Evolutionary conservation across 2,797 vertebrate genomes (phyloP), one percentile per base, ranked within the genome.

Genomic region (Streptopelia turtur): DNA sequence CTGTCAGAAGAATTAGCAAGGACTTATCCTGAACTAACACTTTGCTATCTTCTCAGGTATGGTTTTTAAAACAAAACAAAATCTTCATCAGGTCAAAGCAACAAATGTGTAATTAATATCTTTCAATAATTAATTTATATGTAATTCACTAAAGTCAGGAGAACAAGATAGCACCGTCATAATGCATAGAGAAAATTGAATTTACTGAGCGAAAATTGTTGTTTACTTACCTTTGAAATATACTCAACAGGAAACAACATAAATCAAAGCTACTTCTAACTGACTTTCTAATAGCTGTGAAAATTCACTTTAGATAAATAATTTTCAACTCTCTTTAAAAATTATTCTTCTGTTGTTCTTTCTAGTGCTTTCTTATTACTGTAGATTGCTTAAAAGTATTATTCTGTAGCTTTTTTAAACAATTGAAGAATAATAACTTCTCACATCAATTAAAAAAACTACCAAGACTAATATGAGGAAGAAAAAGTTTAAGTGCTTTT

Each of bases 31-130:
- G 99, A 99, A 95, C 98, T 99, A 94, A 99, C 99, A 1, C 98
- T 99, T 99, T 35, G 99, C 99, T 90, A 98, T 99, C 91, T 99
- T 99, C 98, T 99, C 99, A 99, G 99, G 99, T 99, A 98, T 21
- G 50, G 17, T 71, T 71, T 88, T 86, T 61, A 66, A 87, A 89
- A 78, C 11, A 47, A 71, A 89, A 10, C 3, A 30, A 30, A 37
- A 43, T 15, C 10, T 39, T 88, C 0, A n/a, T 56, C 1, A 1
- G 3, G 22, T 78, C 41, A 60, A 94, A 81, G 11, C 8, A 4
- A 22, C 49, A 63, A 82, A 68, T 5, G 3, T 63, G 27, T 72
- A 18, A 12, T 81, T 86, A 50, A 65, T 79, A 6, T 17, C 84
- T 89, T 83, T 89, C 31, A 69, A 1, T 69, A 49, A 63, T 14